Evolutionary conservation across 2,797 vertebrate species (phyloP), one percentile per base, ranked within the genome.

Genomic region (Gymnoscopelus braueri): DNA sequence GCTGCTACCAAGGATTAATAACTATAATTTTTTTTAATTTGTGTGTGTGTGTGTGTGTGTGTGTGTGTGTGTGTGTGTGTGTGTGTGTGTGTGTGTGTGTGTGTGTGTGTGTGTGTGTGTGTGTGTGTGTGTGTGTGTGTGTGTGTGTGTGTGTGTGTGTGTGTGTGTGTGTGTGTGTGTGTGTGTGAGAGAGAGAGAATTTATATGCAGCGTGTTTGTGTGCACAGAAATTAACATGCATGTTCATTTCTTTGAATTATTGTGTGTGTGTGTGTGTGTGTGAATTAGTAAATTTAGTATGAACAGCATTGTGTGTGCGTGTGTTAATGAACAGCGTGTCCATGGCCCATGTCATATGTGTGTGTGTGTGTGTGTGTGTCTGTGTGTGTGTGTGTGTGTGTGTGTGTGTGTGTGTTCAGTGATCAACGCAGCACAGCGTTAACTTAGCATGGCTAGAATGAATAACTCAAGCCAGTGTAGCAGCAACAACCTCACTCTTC

Each of bases 391-490:
- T 44, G 49, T 32, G 50, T 64, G 47, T 72, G 63, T 57, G 65
- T 66, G 82, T 67, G 66, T 78, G 78, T 78, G 72, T 67, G 63
- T 80, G 80, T 70, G 83, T 76, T 87, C 74, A 81, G 83, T 70
- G 12, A 77, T 80, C 83, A 77, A 82, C 75, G 70, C 85, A 86
- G 86, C 39, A 49, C 35, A 23, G 13, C 3, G 50, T 51, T 51
- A 13, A 51, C n/a, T 91, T 89, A 78, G 89, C 87, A 88, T 89
- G 85, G 88, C 81, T 86, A 85, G 89, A 90, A 91, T 91, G 89
- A 92, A 88, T 88, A 92, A 90, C 90, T 88, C 81, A 68, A 82
- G 84, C 61, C 76, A 77, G 77, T 67, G 80, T 70, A 82, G 77
- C 65, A 62, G 79, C 39, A 44, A 7, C 39, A 44, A 44, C 39